These are phyloP conservation scores for Metellina segmentata DNA, from an alignment of 2,888 invertebrate genomes.

Conservation along the genomic window DNA sequence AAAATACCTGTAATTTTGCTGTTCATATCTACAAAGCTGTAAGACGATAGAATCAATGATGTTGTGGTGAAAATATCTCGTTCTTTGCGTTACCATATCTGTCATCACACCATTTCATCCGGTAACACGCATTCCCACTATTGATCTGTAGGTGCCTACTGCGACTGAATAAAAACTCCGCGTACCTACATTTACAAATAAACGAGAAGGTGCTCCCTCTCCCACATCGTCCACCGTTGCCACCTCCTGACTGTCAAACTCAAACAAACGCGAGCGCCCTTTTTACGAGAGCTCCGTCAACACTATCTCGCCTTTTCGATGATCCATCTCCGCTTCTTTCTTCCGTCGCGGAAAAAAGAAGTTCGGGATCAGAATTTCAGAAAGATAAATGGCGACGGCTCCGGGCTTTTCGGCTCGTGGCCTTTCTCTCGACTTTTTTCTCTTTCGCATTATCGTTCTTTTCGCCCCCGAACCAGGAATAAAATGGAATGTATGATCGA, in stretches of 20 bases:
- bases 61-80: too few species aligned
- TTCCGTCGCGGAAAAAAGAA: background rate
- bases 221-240: background rate
- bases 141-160: too few species aligned
- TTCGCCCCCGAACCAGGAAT: slow-evolving; percentile 35
- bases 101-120: too few species aligned
- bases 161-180: too few species aligned
- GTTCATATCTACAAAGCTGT: too few species aligned
- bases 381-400: slow-evolving; percentile 44
- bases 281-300: slow-evolving; percentile 51
- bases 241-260: slow-evolving; percentile 20
- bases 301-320: slow-evolving; percentile 35
- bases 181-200: too few species aligned
- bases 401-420: slow-evolving; percentile 1
- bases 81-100: too few species aligned
- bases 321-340: slow-evolving; percentile 45
- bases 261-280: slow-evolving; percentile 32
- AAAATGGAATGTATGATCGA: slow-evolving; percentile 32
- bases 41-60: too few species aligned
- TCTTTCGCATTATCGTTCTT: background rate
- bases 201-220: background rate
- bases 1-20: too few species aligned
- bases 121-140: too few species aligned
- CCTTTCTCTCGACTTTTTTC: background rate
- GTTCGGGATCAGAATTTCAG: slow-evolving; percentile 12